Conservation (phyloP, 2,797 vertebrate species). For the Spea hammondii region DNA sequence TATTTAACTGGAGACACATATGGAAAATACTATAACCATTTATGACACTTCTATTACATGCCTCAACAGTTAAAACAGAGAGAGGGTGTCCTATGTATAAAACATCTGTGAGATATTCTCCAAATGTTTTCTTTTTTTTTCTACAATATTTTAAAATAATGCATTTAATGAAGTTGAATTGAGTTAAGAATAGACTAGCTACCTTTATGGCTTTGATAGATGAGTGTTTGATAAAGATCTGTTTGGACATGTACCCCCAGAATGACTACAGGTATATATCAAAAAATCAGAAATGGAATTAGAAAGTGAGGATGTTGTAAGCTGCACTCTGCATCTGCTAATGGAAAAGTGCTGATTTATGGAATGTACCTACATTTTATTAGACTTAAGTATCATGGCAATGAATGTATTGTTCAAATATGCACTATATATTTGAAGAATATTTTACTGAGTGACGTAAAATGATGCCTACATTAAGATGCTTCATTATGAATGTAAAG, state of each 20-base stretch:
- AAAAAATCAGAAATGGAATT: constrained; percentile 57
- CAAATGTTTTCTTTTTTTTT: no score
- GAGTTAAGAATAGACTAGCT: neutral
- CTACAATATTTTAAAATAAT: neutral
- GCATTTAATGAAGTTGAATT: neutral
- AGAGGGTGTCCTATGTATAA: no score
- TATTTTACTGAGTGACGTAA: constrained; percentile 55
- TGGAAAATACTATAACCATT: neutral
- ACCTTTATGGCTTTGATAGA: neutral
- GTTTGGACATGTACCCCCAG: neutral
- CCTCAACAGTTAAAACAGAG: no score
- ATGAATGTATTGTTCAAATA: constrained; percentile 52
- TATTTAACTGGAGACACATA: no score
- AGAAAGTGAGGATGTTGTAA: constrained; percentile 38
- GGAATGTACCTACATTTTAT: constrained; percentile 55
- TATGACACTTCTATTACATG: neutral
- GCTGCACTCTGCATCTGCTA: constrained; percentile 51
- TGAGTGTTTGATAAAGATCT: neutral
- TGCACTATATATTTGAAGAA: constrained; percentile 53
- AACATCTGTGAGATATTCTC: no score
- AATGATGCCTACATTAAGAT: constrained; percentile 57
- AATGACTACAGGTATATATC: constrained; percentile 7
- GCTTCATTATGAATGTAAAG: constrained; percentile 59
- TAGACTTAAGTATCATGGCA: constrained; percentile 53
- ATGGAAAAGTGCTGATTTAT: constrained; percentile 55